These are phyloP conservation scores for Macrosiphum euphorbiae DNA, from an alignment of 2,888 invertebrate genomes.

Conservation along the genomic window DNA sequence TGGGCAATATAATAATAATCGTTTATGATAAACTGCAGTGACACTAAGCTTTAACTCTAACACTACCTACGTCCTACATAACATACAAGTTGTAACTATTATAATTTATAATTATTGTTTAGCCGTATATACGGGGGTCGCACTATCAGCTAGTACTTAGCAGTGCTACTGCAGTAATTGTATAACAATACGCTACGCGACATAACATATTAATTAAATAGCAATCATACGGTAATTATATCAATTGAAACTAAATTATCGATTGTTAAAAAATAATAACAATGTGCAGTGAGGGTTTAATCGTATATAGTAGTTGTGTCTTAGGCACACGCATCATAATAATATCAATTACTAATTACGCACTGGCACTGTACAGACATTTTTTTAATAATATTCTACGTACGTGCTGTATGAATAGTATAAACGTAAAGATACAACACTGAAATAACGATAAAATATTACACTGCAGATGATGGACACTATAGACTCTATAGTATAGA, in stretches of 20 bases:
- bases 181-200: background rate
- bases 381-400: background rate
- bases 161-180: background rate
- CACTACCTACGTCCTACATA: background rate
- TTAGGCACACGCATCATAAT: background rate
- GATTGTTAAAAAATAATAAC: constrained; percentile 6
- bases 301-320: background rate
- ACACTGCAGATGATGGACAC: background rate
- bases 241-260: constrained; percentile 1
- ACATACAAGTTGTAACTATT: background rate
- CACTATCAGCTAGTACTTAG: no score
- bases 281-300: background rate
- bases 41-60: background rate
- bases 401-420: background rate
- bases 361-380: background rate
- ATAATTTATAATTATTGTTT: background rate
- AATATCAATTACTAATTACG: background rate
- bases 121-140: background rate
- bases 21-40: background rate
- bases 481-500: no score
- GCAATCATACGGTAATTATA: background rate
- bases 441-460: background rate
- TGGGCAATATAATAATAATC: background rate
- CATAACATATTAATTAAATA: constrained; percentile 6
- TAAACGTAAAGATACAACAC: background rate